phyloP scores from a whole-genome alignment of 2,113 vertebrate genomes.

The Cyanoramphus novaezelandiae region DNA sequence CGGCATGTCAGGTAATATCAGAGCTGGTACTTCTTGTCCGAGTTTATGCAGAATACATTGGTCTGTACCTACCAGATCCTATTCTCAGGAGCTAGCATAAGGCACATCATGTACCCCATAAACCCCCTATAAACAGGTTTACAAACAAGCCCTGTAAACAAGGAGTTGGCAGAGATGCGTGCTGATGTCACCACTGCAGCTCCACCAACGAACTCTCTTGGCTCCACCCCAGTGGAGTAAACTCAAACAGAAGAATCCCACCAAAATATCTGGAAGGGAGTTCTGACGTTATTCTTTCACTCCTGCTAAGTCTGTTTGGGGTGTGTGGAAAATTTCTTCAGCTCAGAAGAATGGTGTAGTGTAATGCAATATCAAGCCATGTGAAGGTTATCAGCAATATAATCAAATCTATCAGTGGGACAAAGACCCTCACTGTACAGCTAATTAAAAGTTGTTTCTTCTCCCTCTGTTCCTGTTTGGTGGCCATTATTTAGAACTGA shows the following conservation, averaged over 20 bases:
- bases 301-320: slow-evolving; percentile 35
- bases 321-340: slow-evolving; percentile 52
- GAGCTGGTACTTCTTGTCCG: neutral
- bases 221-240: slow-evolving; percentile 37
- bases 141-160: neutral
- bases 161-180: slow-evolving; percentile 11
- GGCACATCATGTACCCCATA: neutral
- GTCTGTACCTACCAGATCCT: neutral
- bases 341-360: slow-evolving; percentile 31
- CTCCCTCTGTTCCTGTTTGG: slow-evolving; percentile 47
- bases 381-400: slow-evolving; percentile 65
- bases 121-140: neutral
- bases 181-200: slow-evolving; percentile 21
- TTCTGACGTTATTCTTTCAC: slow-evolving; percentile 61
- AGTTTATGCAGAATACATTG: neutral
- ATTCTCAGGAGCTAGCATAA: neutral
- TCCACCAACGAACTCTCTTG: slow-evolving; percentile 31
- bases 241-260: slow-evolving; percentile 67
- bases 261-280: slow-evolving; percentile 55
- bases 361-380: slow-evolving; percentile 39
- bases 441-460: slow-evolving; percentile 75
- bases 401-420: slow-evolving; percentile 69
- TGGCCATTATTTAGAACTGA: slow-evolving; percentile 60
- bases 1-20: neutral
- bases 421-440: slow-evolving; percentile 73